phyloP scores from a whole-genome alignment of 2,113 vertebrate species.

The cat (Felis catus) region F.catus_Fca126_mat1.0 CM031414.1:90976001-90976500 shows the following conservation, averaged over 20 bases:
- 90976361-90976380: neutral
- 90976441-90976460: neutral
- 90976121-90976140: neutral
- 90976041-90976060: neutral
- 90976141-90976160: accelerated
- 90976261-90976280: neutral
- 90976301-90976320: neutral
- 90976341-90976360: neutral
- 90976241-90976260: too few species aligned
- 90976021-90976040: neutral
- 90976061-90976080: neutral
- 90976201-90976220: neutral
- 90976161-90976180: neutral
- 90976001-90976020: neutral
- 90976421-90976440: neutral
- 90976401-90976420: neutral
- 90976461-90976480: neutral
- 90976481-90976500: neutral
- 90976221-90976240: neutral
- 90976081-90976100: neutral
- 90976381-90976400: neutral
- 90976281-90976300: neutral
- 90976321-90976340: accelerated
- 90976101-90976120: neutral
- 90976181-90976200: too few species aligned